Evolutionary conservation across 1,140 invertebrate genomes (phyloP).

Genomic region (Drosophila lacertosa): DNA sequence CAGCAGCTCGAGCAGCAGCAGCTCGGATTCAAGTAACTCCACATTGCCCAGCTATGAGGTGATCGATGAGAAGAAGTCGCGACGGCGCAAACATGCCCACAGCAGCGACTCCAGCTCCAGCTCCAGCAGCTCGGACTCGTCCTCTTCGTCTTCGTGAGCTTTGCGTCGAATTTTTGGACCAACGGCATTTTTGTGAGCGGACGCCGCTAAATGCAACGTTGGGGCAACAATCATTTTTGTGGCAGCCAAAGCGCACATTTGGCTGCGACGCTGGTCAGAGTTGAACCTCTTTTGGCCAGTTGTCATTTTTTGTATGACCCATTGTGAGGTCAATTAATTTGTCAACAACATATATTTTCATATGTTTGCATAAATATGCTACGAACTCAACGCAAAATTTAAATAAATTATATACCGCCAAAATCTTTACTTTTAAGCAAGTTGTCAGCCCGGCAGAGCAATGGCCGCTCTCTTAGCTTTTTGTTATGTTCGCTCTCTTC

Average conservation of each 20-base stretch:
- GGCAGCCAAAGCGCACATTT: constrained; percentile 37
- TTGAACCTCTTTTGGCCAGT: neutral
- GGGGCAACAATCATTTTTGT: constrained; percentile 49
- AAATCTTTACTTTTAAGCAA: constrained; percentile 15
- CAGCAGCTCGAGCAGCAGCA: constrained; percentile 61
- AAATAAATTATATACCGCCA: constrained; percentile 59
- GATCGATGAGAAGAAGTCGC: constrained; percentile 76
- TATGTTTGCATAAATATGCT: constrained; percentile 56
- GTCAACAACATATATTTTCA: constrained; percentile 57
- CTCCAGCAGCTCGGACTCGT: constrained; percentile 62
- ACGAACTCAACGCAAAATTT: constrained; percentile 34
- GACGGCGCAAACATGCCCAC: constrained; percentile 54
- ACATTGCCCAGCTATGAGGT: constrained; percentile 82
- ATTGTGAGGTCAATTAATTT: constrained; percentile 19
- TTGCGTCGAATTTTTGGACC: constrained; percentile 34
- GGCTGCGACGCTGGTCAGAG: constrained; percentile 27
- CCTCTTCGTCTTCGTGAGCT: constrained; percentile 71
- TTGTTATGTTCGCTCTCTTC: neutral
- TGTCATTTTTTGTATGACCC: constrained; percentile 45
- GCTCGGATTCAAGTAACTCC: constrained; percentile 75
- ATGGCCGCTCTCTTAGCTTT: constrained; percentile 1
- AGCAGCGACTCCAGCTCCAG: constrained; percentile 64
- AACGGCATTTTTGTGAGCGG: constrained; percentile 37
- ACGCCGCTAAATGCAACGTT: constrained; percentile 38
- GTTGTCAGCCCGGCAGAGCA: constrained; percentile 20